Conservation (phyloP, 2,888 invertebrate species). For the Slavum lentiscoides region DNA sequence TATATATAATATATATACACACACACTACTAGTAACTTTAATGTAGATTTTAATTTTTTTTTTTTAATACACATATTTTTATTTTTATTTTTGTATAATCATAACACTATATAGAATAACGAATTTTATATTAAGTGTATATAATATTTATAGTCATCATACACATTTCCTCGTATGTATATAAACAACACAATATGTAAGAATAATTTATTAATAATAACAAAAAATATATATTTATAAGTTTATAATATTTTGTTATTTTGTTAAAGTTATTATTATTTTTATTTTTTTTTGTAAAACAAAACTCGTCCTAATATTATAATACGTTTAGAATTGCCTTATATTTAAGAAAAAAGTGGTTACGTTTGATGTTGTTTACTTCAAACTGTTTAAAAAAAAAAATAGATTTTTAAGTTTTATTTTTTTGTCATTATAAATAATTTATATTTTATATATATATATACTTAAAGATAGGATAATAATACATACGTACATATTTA, state of each 20-base stretch:
- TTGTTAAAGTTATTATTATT: constrained; percentile 44
- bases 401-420: too few species aligned
- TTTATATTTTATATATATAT: too few species aligned
- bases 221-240: neutral
- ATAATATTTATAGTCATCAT: constrained; percentile 12
- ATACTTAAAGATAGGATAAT: constrained; percentile 5
- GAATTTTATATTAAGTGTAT: neutral
- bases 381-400: neutral
- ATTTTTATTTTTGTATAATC: neutral
- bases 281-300: neutral
- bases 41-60: constrained; percentile 17
- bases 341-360: neutral
- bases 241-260: constrained; percentile 37
- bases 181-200: constrained; percentile 22
- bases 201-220: constrained; percentile 1
- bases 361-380: constrained; percentile 32
- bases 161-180: constrained; percentile 36
- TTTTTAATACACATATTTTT: neutral
- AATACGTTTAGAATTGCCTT: neutral
- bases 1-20: neutral
- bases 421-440: constrained; percentile 9
- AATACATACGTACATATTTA: neutral
- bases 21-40: constrained; percentile 28
- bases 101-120: neutral
- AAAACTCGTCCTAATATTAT: constrained; percentile 22